Base-by-base conservation (phyloP, 2,797 vertebrate genomes). In the Tokudaia muenninki region DNA sequence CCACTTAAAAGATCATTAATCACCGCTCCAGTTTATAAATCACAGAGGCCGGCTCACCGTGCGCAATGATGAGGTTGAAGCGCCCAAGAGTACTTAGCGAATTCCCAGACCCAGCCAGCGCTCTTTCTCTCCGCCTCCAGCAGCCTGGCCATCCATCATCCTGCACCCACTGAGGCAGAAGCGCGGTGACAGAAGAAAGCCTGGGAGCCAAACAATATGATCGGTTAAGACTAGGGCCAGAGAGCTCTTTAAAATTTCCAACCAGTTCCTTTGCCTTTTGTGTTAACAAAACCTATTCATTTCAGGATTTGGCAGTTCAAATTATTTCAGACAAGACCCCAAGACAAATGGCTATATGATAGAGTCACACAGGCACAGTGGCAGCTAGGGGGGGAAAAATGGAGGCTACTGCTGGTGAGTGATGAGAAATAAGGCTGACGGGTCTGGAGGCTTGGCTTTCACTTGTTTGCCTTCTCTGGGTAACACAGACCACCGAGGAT, bases 1-100 rank as follows among this genome's bases (percentile, higher is more conserved):
- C 99, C 99, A 99, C 99, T 99, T 99, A 99, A 99, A 99, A 99
- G 99, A 99, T 98, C 99, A 99, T 99, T 99, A 99, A 99, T 99
- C 99, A 99, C 99, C 95, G 95, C 98, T 98, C 99, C 99, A 99
- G 99, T 99, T 99, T 99, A 99, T 99, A 99, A 99, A 99, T 99
- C 99, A 99, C 98, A 98, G 98, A 98, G 98, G 99, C 99, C 98
- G 98, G 98, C 98, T 98, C 98, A 98, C 99, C 98, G 98, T 98
- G 98, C 99, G 98, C 98, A 98, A 99, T 99, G 99, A 99, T 99
- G 99, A 99, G 99, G 99, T 99, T 98, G 99, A 98, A 98, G 98
- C 98, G 99, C 99, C 99, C 99, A 99, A 99, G 99, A 99, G 99
- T 99, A 99, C 99, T 99, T 99, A 99, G 99, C 99, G 99, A 99